Percentiles rank a stretch among this genome's conserved stretches.
phyloP scores from a whole-genome alignment of 2,113 vertebrate species.

The Leucoraja erinaceus region DNA sequence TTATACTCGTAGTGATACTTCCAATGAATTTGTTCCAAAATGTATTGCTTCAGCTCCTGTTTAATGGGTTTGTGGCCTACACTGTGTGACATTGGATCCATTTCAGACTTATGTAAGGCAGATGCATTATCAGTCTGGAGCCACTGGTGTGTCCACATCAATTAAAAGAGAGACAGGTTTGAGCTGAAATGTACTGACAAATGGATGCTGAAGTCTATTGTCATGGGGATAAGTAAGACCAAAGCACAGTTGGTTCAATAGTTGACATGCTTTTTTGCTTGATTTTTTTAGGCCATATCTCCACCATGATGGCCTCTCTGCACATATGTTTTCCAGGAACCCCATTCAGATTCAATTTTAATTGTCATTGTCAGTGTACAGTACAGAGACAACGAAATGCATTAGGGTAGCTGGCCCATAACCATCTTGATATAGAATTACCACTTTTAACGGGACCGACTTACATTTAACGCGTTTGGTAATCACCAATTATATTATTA shows the following conservation, averaged over 20 bases:
- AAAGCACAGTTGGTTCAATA: background rate
- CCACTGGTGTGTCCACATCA: background rate
- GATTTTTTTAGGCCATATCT: background rate
- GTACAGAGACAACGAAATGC: too few relatives aligned
- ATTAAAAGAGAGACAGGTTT: constrained; percentile 27
- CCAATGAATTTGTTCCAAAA: background rate
- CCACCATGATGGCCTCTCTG: background rate
- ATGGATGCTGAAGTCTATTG: constrained; percentile 16
- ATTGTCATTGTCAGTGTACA: too few relatives aligned
- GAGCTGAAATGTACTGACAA: constrained; percentile 19
- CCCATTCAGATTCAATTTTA: too few relatives aligned
- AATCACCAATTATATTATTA: background rate
- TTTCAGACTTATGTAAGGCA: background rate
- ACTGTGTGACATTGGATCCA: constrained; percentile 3
- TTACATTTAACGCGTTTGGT: background rate
- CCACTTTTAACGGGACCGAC: background rate
- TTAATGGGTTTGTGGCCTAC: background rate
- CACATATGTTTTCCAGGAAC: background rate
- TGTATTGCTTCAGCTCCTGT: background rate
- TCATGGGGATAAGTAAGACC: background rate
- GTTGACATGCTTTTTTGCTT: background rate
- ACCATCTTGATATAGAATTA: background rate
- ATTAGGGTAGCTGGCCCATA: too few relatives aligned
- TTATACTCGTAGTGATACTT: background rate
- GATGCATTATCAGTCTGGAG: background rate